A percentile compares a stretch with the other conserved stretches of the same genome.
Evolutionary conservation across 2,888 invertebrate genomes (phyloP).

Genomic region (Cyrtodaria siliqua): DNA sequence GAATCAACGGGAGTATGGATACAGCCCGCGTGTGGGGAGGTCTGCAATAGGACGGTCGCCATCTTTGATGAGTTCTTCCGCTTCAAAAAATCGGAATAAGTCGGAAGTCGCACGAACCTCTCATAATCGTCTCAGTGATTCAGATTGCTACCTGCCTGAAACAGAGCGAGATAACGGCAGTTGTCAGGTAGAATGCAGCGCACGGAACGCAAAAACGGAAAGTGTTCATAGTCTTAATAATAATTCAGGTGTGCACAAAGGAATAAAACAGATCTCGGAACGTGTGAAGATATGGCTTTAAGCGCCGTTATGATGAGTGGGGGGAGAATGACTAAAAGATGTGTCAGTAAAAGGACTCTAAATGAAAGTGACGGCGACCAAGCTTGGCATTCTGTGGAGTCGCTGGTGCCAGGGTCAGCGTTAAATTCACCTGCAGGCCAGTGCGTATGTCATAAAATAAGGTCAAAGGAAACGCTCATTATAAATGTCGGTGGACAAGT

Average conservation of each 20-base stretch:
- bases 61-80: constrained; percentile 8
- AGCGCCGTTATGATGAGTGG: constrained; percentile 64
- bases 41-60: no score
- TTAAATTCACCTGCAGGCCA: constrained; percentile 31
- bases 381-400: constrained; percentile 22
- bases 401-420: constrained; percentile 24
- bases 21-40: constrained; percentile 32
- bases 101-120: constrained; percentile 8
- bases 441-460: constrained; percentile 55
- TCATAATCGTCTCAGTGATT: constrained; percentile 34
- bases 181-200: constrained; percentile 1
- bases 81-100: background rate
- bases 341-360: constrained; percentile 7
- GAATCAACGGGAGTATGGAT: constrained; percentile 30
- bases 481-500: constrained; percentile 80
- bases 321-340: constrained; percentile 31
- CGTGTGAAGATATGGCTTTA: constrained; percentile 64
- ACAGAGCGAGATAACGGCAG: constrained; percentile 14
- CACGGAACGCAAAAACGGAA: background rate
- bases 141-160: constrained; percentile 35
- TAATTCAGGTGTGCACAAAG: constrained; percentile 2
- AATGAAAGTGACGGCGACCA: constrained; percentile 40
- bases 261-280: constrained; percentile 5
- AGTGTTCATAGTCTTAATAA: constrained; percentile 6
- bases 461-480: constrained; percentile 71